These are phyloP conservation scores for Cyanoderma ruficeps DNA, from an alignment of 2,113 vertebrate genomes.

Conservation along the genomic window DNA sequence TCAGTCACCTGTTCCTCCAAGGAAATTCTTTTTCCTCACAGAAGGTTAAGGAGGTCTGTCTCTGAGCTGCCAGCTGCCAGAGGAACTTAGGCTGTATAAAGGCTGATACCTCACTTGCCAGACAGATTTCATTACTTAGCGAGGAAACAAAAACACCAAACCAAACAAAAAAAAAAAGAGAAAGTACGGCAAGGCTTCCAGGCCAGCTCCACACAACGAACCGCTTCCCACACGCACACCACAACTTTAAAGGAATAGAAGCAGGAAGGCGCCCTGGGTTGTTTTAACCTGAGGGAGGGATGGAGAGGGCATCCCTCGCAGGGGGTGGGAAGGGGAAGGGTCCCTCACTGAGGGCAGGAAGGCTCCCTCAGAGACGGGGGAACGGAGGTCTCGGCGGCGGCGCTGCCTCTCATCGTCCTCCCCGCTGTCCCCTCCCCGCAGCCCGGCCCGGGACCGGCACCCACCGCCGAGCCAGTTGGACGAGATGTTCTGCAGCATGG, in stretches of 20 bases:
- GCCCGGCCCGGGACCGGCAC: background rate
- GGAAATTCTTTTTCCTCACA: background rate
- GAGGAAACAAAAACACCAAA: accelerated
- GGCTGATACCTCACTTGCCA: background rate
- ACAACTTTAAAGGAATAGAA: background rate
- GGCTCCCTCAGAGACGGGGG: background rate
- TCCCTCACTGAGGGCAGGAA: too few relatives aligned
- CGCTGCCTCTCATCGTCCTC: background rate
- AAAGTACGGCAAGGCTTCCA: background rate
- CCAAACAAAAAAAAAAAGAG: background rate
- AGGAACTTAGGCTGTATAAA: background rate
- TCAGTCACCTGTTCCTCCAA: background rate
- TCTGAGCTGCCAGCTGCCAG: background rate
- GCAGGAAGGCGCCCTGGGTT: accelerated
- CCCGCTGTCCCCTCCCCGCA: background rate
- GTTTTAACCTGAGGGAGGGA: background rate
- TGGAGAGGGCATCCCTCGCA: too few relatives aligned
- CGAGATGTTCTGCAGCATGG: slow-evolving; percentile 76
- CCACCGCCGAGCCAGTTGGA: slow-evolving; percentile 77
- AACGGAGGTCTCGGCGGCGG: too few relatives aligned
- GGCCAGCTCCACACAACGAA: background rate
- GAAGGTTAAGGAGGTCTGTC: background rate
- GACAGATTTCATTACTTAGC: background rate
- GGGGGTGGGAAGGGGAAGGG: background rate
- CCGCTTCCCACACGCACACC: background rate